These are phyloP conservation scores for Philhelius pedissequus DNA, from an alignment of 2,888 invertebrate species.

Conservation along the genomic window DNA sequence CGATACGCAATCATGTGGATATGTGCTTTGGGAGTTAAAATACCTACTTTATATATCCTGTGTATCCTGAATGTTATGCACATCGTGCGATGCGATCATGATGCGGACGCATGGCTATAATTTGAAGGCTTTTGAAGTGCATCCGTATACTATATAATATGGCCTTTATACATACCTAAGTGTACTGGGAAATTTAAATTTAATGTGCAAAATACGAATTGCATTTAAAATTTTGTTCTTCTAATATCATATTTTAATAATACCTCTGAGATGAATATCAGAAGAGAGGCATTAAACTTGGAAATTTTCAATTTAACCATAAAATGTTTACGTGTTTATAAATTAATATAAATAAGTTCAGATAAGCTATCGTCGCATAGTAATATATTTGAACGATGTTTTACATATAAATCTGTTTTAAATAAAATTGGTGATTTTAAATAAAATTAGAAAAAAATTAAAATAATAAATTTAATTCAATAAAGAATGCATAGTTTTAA, in stretches of 20 bases:
- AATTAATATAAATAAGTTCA: constrained; percentile 5
- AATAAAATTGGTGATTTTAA: not conserved
- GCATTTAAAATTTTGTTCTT: constrained; percentile 26
- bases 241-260: constrained; percentile 2
- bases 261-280: constrained; percentile 33
- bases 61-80: not conserved
- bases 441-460: not conserved
- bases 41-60: constrained; percentile 4
- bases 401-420: not conserved
- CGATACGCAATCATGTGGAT: constrained; percentile 66
- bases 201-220: constrained; percentile 56
- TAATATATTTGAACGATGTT: not conserved
- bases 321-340: not conserved
- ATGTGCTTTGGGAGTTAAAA: constrained; percentile 21
- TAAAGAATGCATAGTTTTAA: not conserved
- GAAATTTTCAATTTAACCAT: constrained; percentile 38
- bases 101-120: constrained; percentile 15
- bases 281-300: not conserved
- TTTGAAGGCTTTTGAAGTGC: constrained; percentile 17
- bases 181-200: constrained; percentile 37
- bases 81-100: no score
- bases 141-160: not conserved
- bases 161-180: not conserved
- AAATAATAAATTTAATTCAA: not conserved
- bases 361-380: not conserved